These are phyloP conservation scores for Tachina grossa DNA, from an alignment of 2,888 invertebrate genomes.

Conservation along the genomic window DNA sequence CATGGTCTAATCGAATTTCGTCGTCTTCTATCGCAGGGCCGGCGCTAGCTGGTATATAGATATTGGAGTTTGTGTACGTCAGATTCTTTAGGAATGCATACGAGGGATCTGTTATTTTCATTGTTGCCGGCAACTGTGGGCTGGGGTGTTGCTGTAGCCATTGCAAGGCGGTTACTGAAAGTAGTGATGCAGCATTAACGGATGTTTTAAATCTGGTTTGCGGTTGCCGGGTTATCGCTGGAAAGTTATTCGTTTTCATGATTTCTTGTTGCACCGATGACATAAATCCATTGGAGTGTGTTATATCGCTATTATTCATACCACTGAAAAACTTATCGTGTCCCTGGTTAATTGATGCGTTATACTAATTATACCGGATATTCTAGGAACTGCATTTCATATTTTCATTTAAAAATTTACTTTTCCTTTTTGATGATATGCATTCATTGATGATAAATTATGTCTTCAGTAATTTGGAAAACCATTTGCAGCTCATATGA, in stretches of 20 bases:
- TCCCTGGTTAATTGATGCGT: slow-evolving; percentile 19
- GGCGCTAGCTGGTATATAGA: slow-evolving; percentile 54
- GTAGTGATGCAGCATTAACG: slow-evolving; percentile 39
- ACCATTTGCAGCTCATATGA: no score
- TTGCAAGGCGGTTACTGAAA: slow-evolving; percentile 53
- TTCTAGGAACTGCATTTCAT: background rate
- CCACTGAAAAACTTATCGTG: slow-evolving; percentile 11
- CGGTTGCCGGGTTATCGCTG: background rate
- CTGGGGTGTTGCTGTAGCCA: slow-evolving; percentile 54
- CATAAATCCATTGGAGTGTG: background rate
- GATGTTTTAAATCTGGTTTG: slow-evolving; percentile 22
- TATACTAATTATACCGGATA: slow-evolving; percentile 14
- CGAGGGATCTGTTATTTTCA: slow-evolving; percentile 50
- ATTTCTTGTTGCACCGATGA: background rate
- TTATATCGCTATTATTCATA: background rate
- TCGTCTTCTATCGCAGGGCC: slow-evolving; percentile 64
- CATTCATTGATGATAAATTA: no score
- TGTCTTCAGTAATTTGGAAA: no score
- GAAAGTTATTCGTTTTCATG: background rate
- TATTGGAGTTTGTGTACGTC: slow-evolving; percentile 46
- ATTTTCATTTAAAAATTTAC: background rate
- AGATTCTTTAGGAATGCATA: slow-evolving; percentile 58
- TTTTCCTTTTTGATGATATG: no score
- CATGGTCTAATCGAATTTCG: slow-evolving; percentile 84
- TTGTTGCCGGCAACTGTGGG: slow-evolving; percentile 50